Evolutionary conservation across 1,140 invertebrate species (phyloP), one percentile per base, ranked within the genome.

Genomic region (Atta colombica): DNA sequence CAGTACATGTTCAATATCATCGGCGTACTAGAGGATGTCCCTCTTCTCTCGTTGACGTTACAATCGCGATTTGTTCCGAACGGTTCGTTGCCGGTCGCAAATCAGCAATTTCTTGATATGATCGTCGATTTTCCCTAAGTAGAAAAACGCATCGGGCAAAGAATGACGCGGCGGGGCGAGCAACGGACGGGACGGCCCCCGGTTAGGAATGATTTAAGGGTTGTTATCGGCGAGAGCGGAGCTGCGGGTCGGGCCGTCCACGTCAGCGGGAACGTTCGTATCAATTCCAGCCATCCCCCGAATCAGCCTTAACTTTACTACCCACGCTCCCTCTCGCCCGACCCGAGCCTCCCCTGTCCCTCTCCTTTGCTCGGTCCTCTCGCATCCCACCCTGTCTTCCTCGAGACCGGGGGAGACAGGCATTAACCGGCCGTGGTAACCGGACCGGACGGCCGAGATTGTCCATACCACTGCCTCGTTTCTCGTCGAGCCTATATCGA

Each of bases 201-300:
- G 53, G 80, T 87, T 71, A 86, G 89, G 88, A 90, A 93, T 93
- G 91, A 93, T 93, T 93, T 93, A 93, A 93, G 91, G 89, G 88
- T 89, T 88, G 90, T 93, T 93, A 93, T 93, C 92, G 86, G 84
- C 63, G 74, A 86, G 84, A 86, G 84, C 81, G 63, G 78, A 75
- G 84, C 86, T 88, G 84, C 81, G 85, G 87, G 74, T 88, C 81
- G 82, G 71, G 87, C n/a, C 55, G 84, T 85, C 81, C 74, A 51
- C 88, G 88, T 89, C 87, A 90, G 88, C 90, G 63, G 16, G 86
- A 81, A 78, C 61, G 75, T 90, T 31, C 68, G 89, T 90, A 91
- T 88, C 90, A 89, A 91, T 88, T 91, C 86, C 66, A 60, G 53
- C 65, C 35, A 60, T 58, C 81, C 58, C 60, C 53, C 58, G 71